Conservation (phyloP, 2,888 invertebrate species). For the Byasa hedistus region DNA sequence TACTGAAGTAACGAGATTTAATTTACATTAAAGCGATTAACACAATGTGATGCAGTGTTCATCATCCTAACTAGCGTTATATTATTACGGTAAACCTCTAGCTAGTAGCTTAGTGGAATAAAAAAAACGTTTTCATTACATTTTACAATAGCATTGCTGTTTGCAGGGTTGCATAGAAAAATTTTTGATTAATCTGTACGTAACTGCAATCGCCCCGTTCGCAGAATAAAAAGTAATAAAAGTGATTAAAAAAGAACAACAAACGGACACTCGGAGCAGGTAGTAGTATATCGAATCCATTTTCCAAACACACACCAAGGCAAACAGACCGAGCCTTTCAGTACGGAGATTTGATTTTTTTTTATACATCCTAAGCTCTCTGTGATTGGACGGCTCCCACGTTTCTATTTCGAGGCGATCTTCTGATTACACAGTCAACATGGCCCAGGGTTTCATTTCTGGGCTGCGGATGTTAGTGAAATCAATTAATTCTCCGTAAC, state of each 20-base stretch:
- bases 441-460: conserved; percentile 11
- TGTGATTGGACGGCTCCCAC: conserved; percentile 37
- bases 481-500: conserved; percentile 19
- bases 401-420: conserved; percentile 32
- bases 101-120: no score
- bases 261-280: neutral
- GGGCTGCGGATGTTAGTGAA: conserved; percentile 15
- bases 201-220: neutral
- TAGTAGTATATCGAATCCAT: conserved; percentile 5
- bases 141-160: neutral
- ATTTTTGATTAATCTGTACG: neutral
- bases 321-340: conserved; percentile 13
- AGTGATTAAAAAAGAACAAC: neutral
- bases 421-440: conserved; percentile 33
- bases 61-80: no score
- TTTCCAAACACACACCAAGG: conserved; percentile 24
- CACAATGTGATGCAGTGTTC: no score
- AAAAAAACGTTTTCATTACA: neutral
- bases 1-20: no score
- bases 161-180: neutral
- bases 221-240: neutral
- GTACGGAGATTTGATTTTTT: conserved; percentile 22
- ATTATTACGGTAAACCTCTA: no score
- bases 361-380: conserved; percentile 27
- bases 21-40: no score